Conservation (phyloP, 1,140 invertebrate genomes). For the Metopolophium dirhodum region DNA sequence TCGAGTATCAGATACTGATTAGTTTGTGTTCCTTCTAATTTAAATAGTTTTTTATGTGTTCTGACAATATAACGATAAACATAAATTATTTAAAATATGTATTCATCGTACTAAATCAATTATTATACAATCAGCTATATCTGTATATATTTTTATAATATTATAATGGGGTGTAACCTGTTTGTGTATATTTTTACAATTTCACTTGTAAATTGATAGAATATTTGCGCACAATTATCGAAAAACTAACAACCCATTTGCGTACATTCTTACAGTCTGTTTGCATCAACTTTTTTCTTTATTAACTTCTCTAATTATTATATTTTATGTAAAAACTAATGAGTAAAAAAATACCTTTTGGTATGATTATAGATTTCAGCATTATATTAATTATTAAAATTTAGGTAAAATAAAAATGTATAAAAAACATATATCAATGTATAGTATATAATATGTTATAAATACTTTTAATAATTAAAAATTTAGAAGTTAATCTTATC, state of each 20-base stretch:
- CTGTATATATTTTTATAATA: not conserved
- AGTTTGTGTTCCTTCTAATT: not conserved
- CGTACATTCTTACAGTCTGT: no score
- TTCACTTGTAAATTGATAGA: not conserved
- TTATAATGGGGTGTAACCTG: not conserved
- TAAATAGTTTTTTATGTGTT: constrained; percentile 5
- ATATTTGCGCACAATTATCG: not conserved
- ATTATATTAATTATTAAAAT: no score
- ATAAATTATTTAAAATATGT: not conserved
- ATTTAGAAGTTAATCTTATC: not conserved
- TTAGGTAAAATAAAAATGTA: no score
- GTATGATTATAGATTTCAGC: not conserved
- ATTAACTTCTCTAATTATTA: not conserved
- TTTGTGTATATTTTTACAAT: not conserved
- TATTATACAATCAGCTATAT: not conserved
- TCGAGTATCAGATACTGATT: not conserved
- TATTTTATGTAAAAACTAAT: not conserved
- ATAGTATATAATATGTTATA: not conserved
- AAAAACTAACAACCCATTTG: not conserved
- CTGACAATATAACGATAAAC: not conserved
- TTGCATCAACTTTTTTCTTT: not conserved
- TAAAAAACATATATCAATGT: not conserved
- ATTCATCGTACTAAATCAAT: not conserved
- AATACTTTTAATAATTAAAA: not conserved
- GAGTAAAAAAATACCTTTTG: no score